Percentiles rank a stretch among this genome's conserved stretches.
phyloP scores from a whole-genome alignment of 2,888 invertebrate species.

The Nemapogon koenigi region DNA sequence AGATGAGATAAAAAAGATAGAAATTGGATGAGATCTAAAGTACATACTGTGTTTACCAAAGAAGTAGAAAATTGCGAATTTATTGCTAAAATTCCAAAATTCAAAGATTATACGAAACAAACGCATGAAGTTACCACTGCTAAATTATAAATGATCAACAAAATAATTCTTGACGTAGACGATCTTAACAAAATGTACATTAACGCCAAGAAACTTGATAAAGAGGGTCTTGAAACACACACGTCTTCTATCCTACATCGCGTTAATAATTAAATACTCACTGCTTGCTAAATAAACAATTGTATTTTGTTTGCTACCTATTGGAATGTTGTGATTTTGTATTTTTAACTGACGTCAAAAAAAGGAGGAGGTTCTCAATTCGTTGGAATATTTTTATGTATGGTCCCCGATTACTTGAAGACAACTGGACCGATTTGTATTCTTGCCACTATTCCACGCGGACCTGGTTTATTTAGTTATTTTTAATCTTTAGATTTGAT shows the following conservation, averaged over 20 bases:
- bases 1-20: background rate
- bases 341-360: too few relatives aligned
- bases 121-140: constrained; percentile 1
- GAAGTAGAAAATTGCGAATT: too few relatives aligned
- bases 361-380: too few relatives aligned
- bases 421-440: too few relatives aligned
- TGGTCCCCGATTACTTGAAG: too few relatives aligned
- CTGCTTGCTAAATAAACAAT: too few relatives aligned
- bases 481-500: too few relatives aligned
- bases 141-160: constrained; percentile 7
- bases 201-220: constrained; percentile 9
- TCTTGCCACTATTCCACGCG: too few relatives aligned
- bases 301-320: too few relatives aligned
- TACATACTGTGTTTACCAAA: background rate
- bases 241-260: constrained; percentile 6
- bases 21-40: background rate
- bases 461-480: too few relatives aligned
- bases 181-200: constrained; percentile 5
- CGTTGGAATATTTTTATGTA: too few relatives aligned
- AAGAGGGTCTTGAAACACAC: constrained; percentile 6
- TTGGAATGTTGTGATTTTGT: too few relatives aligned
- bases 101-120: constrained; percentile 2
- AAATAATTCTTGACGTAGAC: constrained; percentile 7
- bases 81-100: background rate
- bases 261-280: constrained; percentile 6